These are phyloP conservation scores for Lumbricus terrestris DNA, from an alignment of 2,888 invertebrate genomes.

Conservation along the genomic window DNA sequence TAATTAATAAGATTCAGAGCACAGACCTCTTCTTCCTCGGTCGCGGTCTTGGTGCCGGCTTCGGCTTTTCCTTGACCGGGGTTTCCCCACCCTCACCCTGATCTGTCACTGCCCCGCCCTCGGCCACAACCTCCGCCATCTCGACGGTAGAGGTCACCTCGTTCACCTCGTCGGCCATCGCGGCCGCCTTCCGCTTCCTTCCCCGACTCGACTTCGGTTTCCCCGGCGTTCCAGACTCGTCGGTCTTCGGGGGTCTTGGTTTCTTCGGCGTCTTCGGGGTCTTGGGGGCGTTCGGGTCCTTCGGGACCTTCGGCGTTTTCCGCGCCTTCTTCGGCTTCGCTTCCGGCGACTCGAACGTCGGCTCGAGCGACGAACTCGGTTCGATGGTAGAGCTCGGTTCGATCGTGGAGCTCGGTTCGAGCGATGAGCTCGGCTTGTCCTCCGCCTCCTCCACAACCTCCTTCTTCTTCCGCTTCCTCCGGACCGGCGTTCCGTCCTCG, in stretches of 20 bases:
- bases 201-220: constrained; percentile 36
- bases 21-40: constrained; percentile 32
- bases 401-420: background rate
- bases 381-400: constrained; percentile 12
- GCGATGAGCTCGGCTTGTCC: background rate
- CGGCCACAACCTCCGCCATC: constrained; percentile 20
- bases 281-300: constrained; percentile 41
- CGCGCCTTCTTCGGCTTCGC: constrained; percentile 39
- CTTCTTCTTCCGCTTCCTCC: constrained; percentile 19
- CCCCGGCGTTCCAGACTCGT: constrained; percentile 39
- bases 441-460: constrained; percentile 19
- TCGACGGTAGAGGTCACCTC: constrained; percentile 28
- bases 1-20: background rate
- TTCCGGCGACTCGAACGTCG: constrained; percentile 31
- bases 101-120: background rate
- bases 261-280: constrained; percentile 41
- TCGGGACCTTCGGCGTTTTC: constrained; percentile 38
- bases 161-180: constrained; percentile 23
- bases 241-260: constrained; percentile 39
- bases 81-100: background rate
- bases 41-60: constrained; percentile 20
- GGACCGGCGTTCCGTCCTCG: constrained; percentile 17
- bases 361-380: background rate
- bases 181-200: constrained; percentile 4
- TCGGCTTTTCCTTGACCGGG: constrained; percentile 24